Base-by-base conservation (phyloP, 2,888 invertebrate genomes). In the Thera obeliscata region DNA sequence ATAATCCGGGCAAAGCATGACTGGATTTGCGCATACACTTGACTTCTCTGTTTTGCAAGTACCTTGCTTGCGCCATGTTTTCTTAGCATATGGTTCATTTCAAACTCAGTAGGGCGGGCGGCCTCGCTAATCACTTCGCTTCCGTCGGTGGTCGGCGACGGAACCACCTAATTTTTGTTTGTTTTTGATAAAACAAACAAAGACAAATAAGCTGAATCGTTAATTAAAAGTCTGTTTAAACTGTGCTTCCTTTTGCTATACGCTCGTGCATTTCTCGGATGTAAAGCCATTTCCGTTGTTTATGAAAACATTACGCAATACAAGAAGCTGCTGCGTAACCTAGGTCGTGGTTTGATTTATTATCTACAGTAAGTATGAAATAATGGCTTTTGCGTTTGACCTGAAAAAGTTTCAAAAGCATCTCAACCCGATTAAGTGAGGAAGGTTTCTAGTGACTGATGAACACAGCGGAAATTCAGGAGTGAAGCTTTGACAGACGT, bases 111-210 rank as follows among this genome's bases (percentile, higher is more conserved):
- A 82, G 81, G 81, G 82, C 81, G 81, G 81, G 82, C 81, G 69
- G 70, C 84, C 81, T 91, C 91, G 87, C 92, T 93, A 91, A 92
- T 93, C 92, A 92, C 83, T 61, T 81, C 80, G 81, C 81, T 88
- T 87, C 89, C 87, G 89, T 87, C 87, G 82, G 81, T 80, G 81
- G 77, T 82, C 81, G 79, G 75, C 82, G 81, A 85, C 88, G 90
- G 88, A 87, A 90, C 85, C 81, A 84, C 84, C 88, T 90, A 89
- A 89, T 87, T 91, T 91, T 86, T 87, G 88, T 91, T 92, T 91
- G 91, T 91, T 92, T 93, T 89, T 90, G 88, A 91, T 91, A 90
- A 90, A 88, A 88, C 85, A 89, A 87, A 89, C 90, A 88, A 86
- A 87, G 86, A 88, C 86, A 84, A 87, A 88, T 86, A 87, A 84